A percentile compares a stretch with the other conserved stretches of the same genome.
Conservation (phyloP, 2,797 vertebrate genomes). For the Scyliorhinus canicula region DNA sequence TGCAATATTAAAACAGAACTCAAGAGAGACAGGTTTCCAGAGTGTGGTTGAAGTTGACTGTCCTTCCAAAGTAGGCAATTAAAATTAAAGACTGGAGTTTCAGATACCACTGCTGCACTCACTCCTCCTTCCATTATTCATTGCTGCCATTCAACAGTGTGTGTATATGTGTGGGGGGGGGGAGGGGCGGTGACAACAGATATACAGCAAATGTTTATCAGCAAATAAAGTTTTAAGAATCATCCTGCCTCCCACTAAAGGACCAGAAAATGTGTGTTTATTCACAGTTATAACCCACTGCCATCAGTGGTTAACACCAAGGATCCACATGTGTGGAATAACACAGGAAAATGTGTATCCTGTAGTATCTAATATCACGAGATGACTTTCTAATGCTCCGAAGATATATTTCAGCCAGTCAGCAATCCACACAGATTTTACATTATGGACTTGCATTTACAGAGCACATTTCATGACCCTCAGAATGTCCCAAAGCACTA, state of each 20-base stretch:
- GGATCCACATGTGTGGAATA: neutral
- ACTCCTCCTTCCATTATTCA: neutral
- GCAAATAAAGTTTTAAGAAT: slow-evolving; percentile 58
- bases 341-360: slow-evolving; percentile 53
- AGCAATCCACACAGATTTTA: slow-evolving; percentile 69
- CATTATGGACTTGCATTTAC: neutral
- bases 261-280: slow-evolving; percentile 55
- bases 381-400: slow-evolving; percentile 70
- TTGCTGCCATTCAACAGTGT: neutral
- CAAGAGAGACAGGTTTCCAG: neutral
- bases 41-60: neutral
- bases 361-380: slow-evolving; percentile 64
- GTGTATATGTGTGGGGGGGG: too few relatives aligned
- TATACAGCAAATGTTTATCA: slow-evolving; percentile 67
- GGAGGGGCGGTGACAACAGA: slow-evolving; percentile 53
- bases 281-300: slow-evolving; percentile 61
- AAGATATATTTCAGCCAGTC: slow-evolving; percentile 76
- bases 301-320: slow-evolving; percentile 57
- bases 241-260: slow-evolving; percentile 68
- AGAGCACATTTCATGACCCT: neutral
- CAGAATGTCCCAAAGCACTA: neutral
- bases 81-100: neutral
- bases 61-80: neutral
- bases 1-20: neutral
- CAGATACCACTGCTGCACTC: neutral